Base-by-base conservation (phyloP, 2,888 invertebrate genomes). In the Callyntrura sp. region DNA sequence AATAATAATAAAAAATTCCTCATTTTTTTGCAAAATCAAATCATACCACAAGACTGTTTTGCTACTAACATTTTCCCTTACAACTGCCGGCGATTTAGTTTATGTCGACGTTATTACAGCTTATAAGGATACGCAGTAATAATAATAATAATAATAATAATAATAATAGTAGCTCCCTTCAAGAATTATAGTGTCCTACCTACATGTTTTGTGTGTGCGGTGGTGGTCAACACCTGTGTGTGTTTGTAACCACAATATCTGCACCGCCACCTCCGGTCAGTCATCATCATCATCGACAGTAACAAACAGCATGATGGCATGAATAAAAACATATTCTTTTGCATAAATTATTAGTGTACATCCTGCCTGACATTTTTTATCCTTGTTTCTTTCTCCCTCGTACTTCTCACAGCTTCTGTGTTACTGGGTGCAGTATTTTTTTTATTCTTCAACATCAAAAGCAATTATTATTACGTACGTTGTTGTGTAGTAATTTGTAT, bases 401-500 rank as follows among this genome's bases (percentile, higher is more conserved):
- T n/a, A n/a, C 11, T 51, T 57, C 17, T 55, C 14, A 14, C 78
- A 12, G 48, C 78, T 79, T 79, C 28, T 79, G 78, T 55, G 78
- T 79, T 79, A 79, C 78, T 79, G 78, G 78, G 78, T 60, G 57
- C 28, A 55, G n/a, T 79, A 25, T 78, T 28, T 70, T 35, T 35
- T 35, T 35, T 35, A 35, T 35, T 35, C 35, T 4, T 35, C 35
- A 35, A 4, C 35, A 35, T 35, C 35, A 35, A 2, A 2, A 35
- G 35, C 35, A 35, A 35, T 35, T 35, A 35, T 35, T 35, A 35
- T 35, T 35, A 35, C 35, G 35, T 35, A 35, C 35, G 35, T 35
- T 35, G 35, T 35, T 35, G 35, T 35, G 35, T 35, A 6, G 35
- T 35, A 35, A 6, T 35, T 73, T 68, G 25, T 14, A 57, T 57